phyloP scores from a whole-genome alignment of 2,113 vertebrate genomes.

The Albula glossodonta region DNA sequence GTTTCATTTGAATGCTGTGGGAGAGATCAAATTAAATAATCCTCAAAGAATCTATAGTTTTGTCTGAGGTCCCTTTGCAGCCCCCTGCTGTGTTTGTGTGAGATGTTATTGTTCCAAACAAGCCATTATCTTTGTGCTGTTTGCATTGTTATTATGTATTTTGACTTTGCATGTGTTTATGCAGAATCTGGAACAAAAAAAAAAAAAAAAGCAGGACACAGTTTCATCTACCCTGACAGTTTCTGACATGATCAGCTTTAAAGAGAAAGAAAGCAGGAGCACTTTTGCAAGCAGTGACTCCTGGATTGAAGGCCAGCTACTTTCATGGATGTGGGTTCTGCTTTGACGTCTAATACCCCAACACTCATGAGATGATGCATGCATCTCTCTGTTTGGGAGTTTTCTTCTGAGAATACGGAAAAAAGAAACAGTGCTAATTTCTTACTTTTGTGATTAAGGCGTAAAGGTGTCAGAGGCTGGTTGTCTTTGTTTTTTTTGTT shows the following conservation, averaged over 20 bases:
- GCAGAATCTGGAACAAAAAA: background rate
- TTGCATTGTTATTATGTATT: background rate
- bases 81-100: background rate
- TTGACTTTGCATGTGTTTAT: background rate
- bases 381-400: conserved; percentile 29
- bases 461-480: conserved; percentile 57
- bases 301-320: conserved; percentile 17
- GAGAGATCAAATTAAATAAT: conserved; percentile 26
- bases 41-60: conserved; percentile 13
- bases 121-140: background rate
- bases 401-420: conserved; percentile 35
- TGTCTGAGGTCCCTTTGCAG: background rate
- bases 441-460: conserved; percentile 64
- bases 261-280: background rate
- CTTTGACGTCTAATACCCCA: conserved; percentile 14
- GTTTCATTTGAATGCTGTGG: conserved; percentile 26
- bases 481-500: conserved; percentile 56
- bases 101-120: background rate
- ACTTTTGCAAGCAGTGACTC: background rate
- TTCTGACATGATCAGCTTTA: background rate
- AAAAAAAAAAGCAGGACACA: background rate
- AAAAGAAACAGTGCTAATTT: conserved; percentile 62
- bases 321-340: conserved; percentile 36
- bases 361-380: conserved; percentile 21
- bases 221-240: background rate